A percentile compares a stretch with the other conserved stretches of the same genome.
Evolutionary conservation across 2,113 vertebrate genomes (phyloP).

Genomic region (Bujurquina vittata): DNA sequence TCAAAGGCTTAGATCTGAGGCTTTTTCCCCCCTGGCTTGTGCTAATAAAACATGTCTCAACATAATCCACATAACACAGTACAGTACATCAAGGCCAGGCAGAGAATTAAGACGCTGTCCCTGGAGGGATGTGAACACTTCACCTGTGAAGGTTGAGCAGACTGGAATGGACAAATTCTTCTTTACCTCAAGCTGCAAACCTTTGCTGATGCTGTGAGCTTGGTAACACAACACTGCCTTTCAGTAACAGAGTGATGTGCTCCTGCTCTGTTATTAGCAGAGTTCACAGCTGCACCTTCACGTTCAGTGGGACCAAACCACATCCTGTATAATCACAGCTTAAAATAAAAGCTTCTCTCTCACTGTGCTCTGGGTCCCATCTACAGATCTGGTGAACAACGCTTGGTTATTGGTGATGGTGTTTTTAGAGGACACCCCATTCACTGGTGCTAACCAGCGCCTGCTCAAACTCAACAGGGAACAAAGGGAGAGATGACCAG

Average conservation of each 20-base stretch:
- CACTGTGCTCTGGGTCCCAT: not conserved
- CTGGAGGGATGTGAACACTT: not conserved
- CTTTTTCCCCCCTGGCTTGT: not conserved
- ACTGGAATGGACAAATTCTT: not conserved
- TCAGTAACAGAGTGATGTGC: not conserved
- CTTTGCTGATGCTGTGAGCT: not conserved
- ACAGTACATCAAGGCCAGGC: conserved; percentile 18
- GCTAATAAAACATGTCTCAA: conserved; percentile 37
- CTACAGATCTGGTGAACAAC: not conserved
- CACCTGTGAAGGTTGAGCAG: not conserved
- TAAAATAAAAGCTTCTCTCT: conserved; percentile 6
- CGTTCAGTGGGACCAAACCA: conserved; percentile 13
- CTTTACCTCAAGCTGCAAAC: not conserved
- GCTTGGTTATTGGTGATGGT: not conserved
- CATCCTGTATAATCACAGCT: conserved; percentile 40
- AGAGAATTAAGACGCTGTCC: not conserved
- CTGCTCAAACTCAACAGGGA: not conserved
- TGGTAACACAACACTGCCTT: not conserved
- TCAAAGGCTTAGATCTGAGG: not conserved
- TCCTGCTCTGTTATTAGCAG: conserved; percentile 43
- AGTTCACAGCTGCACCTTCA: conserved; percentile 11
- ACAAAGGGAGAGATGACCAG: not conserved
- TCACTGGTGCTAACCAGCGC: not conserved
- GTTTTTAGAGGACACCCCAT: not conserved
- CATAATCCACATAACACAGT: not conserved